Evolutionary conservation across 2,113 vertebrate species (phyloP), one percentile per base, ranked within the genome.

Genomic region (Cromileptes altivelis): DNA sequence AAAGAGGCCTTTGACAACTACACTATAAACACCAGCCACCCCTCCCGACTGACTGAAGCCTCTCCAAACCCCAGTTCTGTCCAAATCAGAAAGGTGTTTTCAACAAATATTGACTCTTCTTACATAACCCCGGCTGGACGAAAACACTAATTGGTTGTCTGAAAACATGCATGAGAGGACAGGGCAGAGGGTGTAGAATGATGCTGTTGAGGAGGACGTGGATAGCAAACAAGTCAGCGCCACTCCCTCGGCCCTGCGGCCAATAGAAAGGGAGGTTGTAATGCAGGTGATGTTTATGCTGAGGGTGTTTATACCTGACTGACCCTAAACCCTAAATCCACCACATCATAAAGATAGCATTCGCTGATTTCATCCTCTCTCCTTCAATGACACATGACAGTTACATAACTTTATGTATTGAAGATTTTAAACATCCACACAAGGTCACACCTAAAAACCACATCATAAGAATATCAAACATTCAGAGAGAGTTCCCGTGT

Each of bases 91-190:
- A 86, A 94, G 86, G 77, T 90, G 79, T 92, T 95, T 94, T 90
- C 61, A 88, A 70, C 90, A 91, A 95, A 95, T 94, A 94, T 95
- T 95, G 87, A 90, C 91, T 78, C 72, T 91, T 84, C 90, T 95
- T 95, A 89, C 86, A 93, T 88, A 94, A 95, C 90, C 80, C 77
- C 70, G 85, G 67, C 74, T 78, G 84, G 88, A 89, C 52, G 74
- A 93, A 95, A 94, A 94, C 88, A 92, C 76, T 88, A 89, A 94
- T 93, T 94, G 88, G 78, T 87, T 91, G 90, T 91, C 80, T 78
- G 70, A 92, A 93, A 91, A 92, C 86, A 89, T 88, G 74, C 74
- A 70, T 79, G 82, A 79, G 81, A 85, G 81, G 85, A 83, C 68
- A n/a, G 79, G 45, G 77, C 64, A 65, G 74, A 37, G 50, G 57